A percentile compares a stretch with the other conserved stretches of the same genome.
phyloP scores from a whole-genome alignment of 2,797 vertebrate species.

The Gastrophryne carolinensis region DNA sequence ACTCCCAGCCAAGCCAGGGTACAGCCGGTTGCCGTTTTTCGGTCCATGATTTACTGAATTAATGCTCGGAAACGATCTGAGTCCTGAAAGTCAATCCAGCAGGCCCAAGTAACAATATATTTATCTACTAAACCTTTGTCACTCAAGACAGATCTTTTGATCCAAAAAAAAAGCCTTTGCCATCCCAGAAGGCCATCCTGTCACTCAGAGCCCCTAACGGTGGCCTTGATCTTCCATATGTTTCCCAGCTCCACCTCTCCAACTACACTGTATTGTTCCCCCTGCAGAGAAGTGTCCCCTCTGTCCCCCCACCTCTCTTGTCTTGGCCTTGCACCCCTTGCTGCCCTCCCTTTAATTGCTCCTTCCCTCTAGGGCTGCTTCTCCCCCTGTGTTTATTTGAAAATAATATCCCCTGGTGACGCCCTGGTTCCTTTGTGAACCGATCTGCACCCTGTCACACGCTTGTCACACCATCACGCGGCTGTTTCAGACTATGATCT shows the following conservation, averaged over 20 bases:
- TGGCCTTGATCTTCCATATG: neutral
- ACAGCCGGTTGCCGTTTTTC: too few species aligned
- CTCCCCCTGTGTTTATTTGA: constrained; percentile 34
- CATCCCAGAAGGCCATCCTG: neutral
- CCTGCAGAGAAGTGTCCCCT: neutral
- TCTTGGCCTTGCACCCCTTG: neutral
- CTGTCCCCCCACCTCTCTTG: neutral
- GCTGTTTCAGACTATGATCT: constrained; percentile 30
- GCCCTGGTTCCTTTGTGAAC: constrained; percentile 36
- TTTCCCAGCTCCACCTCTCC: neutral
- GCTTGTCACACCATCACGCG: constrained; percentile 45
- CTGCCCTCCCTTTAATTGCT: neutral
- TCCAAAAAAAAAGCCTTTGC: too few species aligned
- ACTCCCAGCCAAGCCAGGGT: too few species aligned
- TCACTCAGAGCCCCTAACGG: neutral
- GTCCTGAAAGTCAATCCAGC: too few species aligned
- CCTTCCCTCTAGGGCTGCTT: constrained; percentile 4
- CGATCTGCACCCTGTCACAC: constrained; percentile 49
- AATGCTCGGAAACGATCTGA: too few species aligned
- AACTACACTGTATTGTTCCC: constrained; percentile 1
- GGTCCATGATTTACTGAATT: too few species aligned
- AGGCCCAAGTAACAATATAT: too few species aligned
- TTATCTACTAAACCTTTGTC: neutral
- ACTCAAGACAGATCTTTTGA: neutral
- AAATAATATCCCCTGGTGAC: constrained; percentile 36